Conservation (phyloP, 2,113 vertebrate genomes). For the Argyrosomus japonicus region DNA sequence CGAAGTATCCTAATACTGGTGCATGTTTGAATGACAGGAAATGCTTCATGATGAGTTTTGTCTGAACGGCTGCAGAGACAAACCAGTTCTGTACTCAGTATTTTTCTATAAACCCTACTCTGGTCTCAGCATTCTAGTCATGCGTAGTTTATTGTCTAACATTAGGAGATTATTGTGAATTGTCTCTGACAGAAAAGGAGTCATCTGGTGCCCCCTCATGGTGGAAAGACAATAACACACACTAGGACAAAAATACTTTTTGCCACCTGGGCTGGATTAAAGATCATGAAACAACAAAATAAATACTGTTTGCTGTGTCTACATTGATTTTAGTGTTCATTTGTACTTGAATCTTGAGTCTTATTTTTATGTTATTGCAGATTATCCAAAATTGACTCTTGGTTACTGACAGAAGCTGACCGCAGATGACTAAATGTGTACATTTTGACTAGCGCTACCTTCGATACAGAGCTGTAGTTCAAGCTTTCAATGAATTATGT, state of each 20-base stretch:
- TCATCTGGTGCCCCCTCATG: slow-evolving; percentile 41
- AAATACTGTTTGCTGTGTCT: background rate
- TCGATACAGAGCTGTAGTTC: background rate
- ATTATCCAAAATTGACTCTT: background rate
- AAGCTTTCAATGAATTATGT: background rate
- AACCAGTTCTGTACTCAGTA: background rate
- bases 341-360: background rate
- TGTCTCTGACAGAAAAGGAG: background rate
- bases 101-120: background rate
- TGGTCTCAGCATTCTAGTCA: background rate
- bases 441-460: background rate
- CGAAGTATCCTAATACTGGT: background rate
- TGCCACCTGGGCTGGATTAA: background rate
- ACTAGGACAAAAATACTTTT: background rate
- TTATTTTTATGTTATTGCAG: background rate
- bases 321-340: background rate
- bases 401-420: background rate
- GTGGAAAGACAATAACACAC: background rate
- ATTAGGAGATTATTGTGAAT: background rate
- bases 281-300: background rate
- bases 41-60: background rate
- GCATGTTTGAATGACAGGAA: background rate
- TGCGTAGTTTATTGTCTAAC: background rate
- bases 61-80: background rate
- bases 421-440: slow-evolving; percentile 7